Base-by-base conservation (phyloP, 2,888 invertebrate species). In the Molorchus minor region DNA sequence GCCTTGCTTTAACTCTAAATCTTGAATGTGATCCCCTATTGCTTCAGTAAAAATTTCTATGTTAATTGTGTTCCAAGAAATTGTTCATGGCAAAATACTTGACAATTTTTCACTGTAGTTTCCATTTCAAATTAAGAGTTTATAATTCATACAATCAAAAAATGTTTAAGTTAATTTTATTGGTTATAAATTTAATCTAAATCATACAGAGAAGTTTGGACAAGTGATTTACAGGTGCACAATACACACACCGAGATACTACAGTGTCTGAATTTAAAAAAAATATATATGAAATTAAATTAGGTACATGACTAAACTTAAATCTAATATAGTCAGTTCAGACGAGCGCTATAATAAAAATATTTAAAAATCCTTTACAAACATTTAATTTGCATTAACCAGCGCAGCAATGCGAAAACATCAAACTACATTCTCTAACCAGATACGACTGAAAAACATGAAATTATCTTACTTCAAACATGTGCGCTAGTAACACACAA, bases 191-290 rank as follows among this genome's bases (percentile, higher is more conserved):
- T 61, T 41, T 64, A 56, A 64, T 58, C 45, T 25, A 38, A 19
- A 12, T 47, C 16, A 51, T 51, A 57, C 55, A 58, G 47, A 56
- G 25, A 43, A 61, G 65, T 69, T 64, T 65, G 58, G 60, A 65
- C 66, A 60, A 58, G 67, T 69, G 66, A 70, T 70, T 58, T 66
- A 69, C 70, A 70, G 41, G 70, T 70, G 70, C 67, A 66, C 62
- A 55, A 61, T 66, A 10, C 20, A 57, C 65, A 64, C 62, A 61
- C 61, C 49, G 47, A 44, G 51, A 59, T 51, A 59, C 61, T 65
- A 59, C 52, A 62, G 56, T 64, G 62, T 45, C 52, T 53, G 43
- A 47, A 64, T 61, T 59, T 47, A 61, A 47, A 60, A 65, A 56
- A 52, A 60, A 49, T n/a, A n/a, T n/a, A n/a, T n/a, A 44, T 45